Evolutionary conservation across 2,797 vertebrate genomes (phyloP), one percentile per base, ranked within the genome.

Genomic region (Ptychobarbus kaznakovi): DNA sequence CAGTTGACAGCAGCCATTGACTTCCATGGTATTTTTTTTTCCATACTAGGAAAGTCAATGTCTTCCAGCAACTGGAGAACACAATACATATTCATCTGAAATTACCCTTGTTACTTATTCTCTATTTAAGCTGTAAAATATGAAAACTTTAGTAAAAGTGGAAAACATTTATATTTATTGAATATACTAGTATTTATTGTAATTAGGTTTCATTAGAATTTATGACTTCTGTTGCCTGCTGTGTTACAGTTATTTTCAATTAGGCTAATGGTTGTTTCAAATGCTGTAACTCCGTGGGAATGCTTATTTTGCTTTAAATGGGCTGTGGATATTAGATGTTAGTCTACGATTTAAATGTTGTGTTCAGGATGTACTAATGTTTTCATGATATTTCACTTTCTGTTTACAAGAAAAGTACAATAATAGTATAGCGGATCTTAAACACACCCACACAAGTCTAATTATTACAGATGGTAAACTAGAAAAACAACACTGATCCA

Each of bases 261-360:
- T 78, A 80, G 9, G 53, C 28, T 80, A 85, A 73, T 63, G 77
- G 51, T 72, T 66, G 28, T 49, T 74, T 74, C 56, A 46, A 82
- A 63, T 63, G 58, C 72, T 40, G 58, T 20, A 53, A 53, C 42
- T 83, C 32, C 20, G n/a, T 3, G 15, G 58, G 42, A 53, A 75
- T 83, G 44, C 28, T 83, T 66, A 13, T 83, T 65, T 66, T n/a
- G 12, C 28, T 74, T 65, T 20, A 63, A 82, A 82, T 49, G n/a
- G 28, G 63, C 81, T 6, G 12, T 63, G 53, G 38, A 61, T 73
- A 56, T 46, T 73, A 58, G 40, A 74, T 65, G 40, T 63, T 65
- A n/a, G 42, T 20, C 20, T 82, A 11, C 3, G 12, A 49, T 74
- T 49, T 35, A 65, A 82, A 74, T 38, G 40, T 49, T 82, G 81